Evolutionary conservation across 2,888 invertebrate genomes (phyloP).

Genomic region (Lutraria lutraria): DNA sequence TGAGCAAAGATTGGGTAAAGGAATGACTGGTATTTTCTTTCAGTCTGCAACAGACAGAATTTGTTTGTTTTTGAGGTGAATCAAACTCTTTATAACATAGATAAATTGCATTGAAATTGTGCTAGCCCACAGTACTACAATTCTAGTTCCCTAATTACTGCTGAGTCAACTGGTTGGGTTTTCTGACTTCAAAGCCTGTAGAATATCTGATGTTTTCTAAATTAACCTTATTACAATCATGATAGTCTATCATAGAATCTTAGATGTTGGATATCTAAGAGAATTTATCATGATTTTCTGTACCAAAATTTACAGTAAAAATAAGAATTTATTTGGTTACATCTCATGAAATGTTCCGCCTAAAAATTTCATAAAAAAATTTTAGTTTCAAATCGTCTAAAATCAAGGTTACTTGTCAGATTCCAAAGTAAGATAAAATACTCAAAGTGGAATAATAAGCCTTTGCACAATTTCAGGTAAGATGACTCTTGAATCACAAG

Average conservation of each 20-base stretch:
- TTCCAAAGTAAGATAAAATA: not conserved
- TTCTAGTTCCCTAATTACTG: conserved; percentile 26
- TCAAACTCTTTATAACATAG: conserved; percentile 29
- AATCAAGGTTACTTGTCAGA: conserved; percentile 11
- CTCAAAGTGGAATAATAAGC: not conserved
- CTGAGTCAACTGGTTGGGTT: conserved; percentile 44
- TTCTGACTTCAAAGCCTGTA: conserved; percentile 44
- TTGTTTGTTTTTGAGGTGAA: conserved; percentile 59
- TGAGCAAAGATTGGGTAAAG: not conserved
- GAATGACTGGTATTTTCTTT: conserved; percentile 44
- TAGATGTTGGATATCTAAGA: not conserved
- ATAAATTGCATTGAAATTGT: conserved; percentile 47
- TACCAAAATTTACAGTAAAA: not conserved
- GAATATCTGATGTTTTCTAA: conserved; percentile 40
- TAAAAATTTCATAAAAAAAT: not conserved
- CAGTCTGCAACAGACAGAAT: conserved; percentile 34
- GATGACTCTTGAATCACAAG: no score
- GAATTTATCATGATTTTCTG: conserved; percentile 2
- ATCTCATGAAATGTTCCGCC: not conserved
- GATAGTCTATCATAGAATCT: conserved; percentile 9
- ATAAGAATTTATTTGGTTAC: not conserved
- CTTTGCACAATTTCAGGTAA: no score
- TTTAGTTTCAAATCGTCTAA: not conserved
- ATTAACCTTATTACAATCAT: conserved; percentile 37
- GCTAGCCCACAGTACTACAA: conserved; percentile 42